Evolutionary conservation across 92 coral and sea anemone species (phyloP).

Genomic region (Muricea muricata): DNA sequence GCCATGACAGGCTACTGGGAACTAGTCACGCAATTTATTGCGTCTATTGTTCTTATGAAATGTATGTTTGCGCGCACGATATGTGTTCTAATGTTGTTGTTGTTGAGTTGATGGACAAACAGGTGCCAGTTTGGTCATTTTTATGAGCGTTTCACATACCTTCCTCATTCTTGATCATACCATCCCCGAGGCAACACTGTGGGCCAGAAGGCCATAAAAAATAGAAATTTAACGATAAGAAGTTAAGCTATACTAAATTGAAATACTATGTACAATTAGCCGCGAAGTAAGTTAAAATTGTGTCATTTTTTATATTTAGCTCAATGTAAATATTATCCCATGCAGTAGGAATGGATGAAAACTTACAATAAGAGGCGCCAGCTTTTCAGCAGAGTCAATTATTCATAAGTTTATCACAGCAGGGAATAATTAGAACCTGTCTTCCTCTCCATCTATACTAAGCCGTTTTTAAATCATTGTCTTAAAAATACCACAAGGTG

Average conservation of each 20-base stretch:
- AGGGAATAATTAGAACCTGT: background rate
- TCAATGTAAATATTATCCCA: background rate
- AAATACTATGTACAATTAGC: no score
- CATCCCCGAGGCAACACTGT: no score
- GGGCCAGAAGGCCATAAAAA: no score
- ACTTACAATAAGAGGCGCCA: background rate
- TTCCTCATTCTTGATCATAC: no score
- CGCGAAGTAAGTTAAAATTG: no score
- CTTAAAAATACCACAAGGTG: background rate
- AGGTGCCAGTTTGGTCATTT: no score
- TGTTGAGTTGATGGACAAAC: background rate
- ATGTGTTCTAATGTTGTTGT: background rate
- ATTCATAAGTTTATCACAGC: background rate
- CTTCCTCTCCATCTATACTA: slow-evolving; percentile 1
- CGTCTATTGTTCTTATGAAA: background rate
- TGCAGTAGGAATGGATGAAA: background rate
- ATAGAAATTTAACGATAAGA: no score
- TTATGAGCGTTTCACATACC: no score
- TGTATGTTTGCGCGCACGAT: background rate
- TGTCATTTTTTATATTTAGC: no score
- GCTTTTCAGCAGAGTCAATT: background rate
- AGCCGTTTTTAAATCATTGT: background rate
- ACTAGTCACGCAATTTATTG: slow-evolving; percentile 5
- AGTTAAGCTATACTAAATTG: no score
- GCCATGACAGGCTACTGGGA: slow-evolving; percentile 12